Base-by-base conservation (phyloP, 2,888 invertebrate genomes). In the Euphydryas editha region DNA sequence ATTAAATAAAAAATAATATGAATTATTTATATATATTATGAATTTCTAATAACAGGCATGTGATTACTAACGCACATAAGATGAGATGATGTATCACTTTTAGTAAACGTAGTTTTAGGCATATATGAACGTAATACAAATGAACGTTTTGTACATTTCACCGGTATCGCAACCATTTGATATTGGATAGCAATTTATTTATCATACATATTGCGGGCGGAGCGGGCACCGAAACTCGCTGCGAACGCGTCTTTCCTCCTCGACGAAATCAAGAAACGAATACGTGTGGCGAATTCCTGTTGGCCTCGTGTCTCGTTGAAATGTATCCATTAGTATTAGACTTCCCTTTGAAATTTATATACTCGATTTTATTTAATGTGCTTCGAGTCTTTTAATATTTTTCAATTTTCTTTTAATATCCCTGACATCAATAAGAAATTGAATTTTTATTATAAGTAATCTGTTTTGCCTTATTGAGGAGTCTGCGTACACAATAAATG, bases 141-240 rank as follows among this genome's bases (percentile, higher is more conserved):
- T 84, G 85, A 87, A 85, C 83, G 87, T 81, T 88, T 83, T 89
- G 88, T 90, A 90, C 90, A 90, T 87, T 90, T 89, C 87, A 86
- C 83, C 82, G 86, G 86, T 85, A 88, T 88, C 84, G 88, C 81
- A 87, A 85, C 89, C 88, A 89, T 92, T 91, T 91, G 85, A 91
- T 92, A 92, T 92, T 91, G 92, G 91, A 92, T 92, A 90, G 88
- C 92, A 90, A 92, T 92, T 92, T 92, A 92, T 92, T 92, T 92
- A 92, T 92, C 92, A 92, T 92, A 92, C 88, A 90, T 92, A 92
- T 92, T 90, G 91, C 85, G 87, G 49, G 47, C 62, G 67, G 58
- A 82, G 79, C 78, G 85, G 83, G 81, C 83, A 86, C 79, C 86
- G 82, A 84, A 86, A 87, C 83, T 84, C 82, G 83, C 81, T 78